Conservation (phyloP, 2,113 vertebrate species). For the Crotalus horridus region DNA sequence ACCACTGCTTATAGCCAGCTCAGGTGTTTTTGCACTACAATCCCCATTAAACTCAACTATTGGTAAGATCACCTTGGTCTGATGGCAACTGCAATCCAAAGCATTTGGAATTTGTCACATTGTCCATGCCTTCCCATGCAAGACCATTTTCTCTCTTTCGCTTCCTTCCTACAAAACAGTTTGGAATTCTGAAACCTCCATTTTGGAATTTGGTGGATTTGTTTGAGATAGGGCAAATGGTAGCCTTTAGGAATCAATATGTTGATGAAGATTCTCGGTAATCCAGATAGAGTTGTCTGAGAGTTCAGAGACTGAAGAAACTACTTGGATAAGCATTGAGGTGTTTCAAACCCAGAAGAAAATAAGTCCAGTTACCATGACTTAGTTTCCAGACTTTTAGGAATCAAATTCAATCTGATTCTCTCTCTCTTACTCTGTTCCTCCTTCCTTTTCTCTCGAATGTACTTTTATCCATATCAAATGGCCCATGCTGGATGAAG, state of each 20-base stretch:
- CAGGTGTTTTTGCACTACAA: not conserved
- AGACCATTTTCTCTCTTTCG: not conserved
- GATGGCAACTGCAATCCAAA: not conserved
- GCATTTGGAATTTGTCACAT: not conserved
- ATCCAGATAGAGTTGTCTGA: not conserved
- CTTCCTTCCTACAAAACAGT: not conserved
- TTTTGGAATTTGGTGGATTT: not conserved
- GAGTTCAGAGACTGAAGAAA: not conserved
- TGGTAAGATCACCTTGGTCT: not conserved
- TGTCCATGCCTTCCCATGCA: not conserved
- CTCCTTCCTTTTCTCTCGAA: not conserved
- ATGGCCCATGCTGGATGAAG: not conserved
- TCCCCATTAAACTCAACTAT: not conserved
- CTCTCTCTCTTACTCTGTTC: not conserved
- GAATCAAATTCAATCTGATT: not conserved
- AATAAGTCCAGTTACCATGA: not conserved
- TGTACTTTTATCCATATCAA: not conserved
- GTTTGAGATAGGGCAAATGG: not conserved
- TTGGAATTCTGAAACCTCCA: not conserved
- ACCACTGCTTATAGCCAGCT: not conserved
- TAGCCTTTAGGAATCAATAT: not conserved
- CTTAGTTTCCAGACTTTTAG: not conserved
- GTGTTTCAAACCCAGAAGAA: not conserved
- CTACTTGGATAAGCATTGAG: not conserved
- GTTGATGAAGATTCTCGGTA: not conserved